Evolutionary conservation across 2,113 vertebrate genomes (phyloP).

Genomic region (Forbesichthys papilliferus): DNA sequence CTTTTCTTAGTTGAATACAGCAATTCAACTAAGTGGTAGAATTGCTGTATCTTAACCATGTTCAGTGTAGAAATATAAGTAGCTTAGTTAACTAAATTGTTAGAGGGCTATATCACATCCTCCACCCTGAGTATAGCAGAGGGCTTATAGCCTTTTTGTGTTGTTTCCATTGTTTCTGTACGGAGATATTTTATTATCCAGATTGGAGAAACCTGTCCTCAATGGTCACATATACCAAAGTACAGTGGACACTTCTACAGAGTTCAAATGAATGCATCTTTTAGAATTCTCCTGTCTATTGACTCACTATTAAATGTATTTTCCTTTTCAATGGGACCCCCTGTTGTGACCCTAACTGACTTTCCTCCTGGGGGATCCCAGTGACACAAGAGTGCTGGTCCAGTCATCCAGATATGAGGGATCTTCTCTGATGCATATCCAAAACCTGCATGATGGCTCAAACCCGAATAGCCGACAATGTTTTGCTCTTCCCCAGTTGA

Average conservation of each 20-base stretch:
- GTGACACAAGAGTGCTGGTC: slow-evolving; percentile 80
- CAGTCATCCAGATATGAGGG: slow-evolving; percentile 79
- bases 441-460: slow-evolving; percentile 47
- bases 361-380: slow-evolving; percentile 69
- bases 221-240: slow-evolving; percentile 34
- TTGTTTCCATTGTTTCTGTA: slow-evolving; percentile 20
- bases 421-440: slow-evolving; percentile 73
- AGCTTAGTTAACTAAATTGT: no score
- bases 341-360: slow-evolving; percentile 77
- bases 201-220: neutral
- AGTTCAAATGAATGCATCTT: slow-evolving; percentile 71
- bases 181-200: neutral
- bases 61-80: no score
- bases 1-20: no score
- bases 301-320: slow-evolving; percentile 82
- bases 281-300: slow-evolving; percentile 74
- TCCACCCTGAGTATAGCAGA: no score
- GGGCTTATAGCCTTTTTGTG: neutral
- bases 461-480: slow-evolving; percentile 56
- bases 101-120: no score
- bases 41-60: no score
- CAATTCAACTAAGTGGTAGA: no score
- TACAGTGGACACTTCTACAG: slow-evolving; percentile 52
- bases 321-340: slow-evolving; percentile 76
- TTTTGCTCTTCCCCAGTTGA: slow-evolving; percentile 30